Evolutionary conservation across 2,797 vertebrate species (phyloP).

Genomic region (Alca torda): DNA sequence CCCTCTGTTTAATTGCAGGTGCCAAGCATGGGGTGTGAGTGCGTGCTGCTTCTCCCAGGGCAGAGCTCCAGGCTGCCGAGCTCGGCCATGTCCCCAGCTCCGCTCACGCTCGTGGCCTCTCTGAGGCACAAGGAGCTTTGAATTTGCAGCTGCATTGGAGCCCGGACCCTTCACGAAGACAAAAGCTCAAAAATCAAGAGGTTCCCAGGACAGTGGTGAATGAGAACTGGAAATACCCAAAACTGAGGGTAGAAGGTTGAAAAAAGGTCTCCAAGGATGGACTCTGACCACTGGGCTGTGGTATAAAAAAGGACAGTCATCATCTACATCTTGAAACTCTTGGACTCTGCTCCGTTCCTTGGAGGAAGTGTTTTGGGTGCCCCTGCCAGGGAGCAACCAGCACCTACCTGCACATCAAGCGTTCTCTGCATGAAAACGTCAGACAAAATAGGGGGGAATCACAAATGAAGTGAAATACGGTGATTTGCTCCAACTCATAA

Average conservation of each 20-base stretch:
- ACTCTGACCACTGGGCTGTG: neutral
- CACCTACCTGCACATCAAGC: neutral
- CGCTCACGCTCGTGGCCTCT: neutral
- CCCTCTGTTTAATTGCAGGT: neutral
- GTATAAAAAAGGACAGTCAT: neutral
- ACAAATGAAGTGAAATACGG: fast-evolving
- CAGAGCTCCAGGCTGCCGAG: neutral
- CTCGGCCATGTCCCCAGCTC: fast-evolving
- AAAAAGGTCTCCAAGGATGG: neutral
- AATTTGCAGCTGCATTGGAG: neutral
- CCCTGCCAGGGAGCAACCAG: neutral
- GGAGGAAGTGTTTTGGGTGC: neutral
- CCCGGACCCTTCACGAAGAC: fast-evolving
- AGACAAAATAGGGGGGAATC: neutral
- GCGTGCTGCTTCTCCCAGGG: neutral
- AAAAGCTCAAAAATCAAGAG: neutral
- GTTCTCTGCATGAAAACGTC: neutral
- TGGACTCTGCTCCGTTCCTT: neutral
- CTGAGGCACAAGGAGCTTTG: neutral
- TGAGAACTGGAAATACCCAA: neutral
- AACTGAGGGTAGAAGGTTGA: neutral
- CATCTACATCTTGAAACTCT: neutral
- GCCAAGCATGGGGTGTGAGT: fast-evolving
- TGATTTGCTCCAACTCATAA: neutral
- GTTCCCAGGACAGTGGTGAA: neutral